A percentile compares a stretch with the other conserved stretches of the same genome.
Conservation (phyloP, 1,140 invertebrate genomes). For the Pentalonia nigronervosa region DNA sequence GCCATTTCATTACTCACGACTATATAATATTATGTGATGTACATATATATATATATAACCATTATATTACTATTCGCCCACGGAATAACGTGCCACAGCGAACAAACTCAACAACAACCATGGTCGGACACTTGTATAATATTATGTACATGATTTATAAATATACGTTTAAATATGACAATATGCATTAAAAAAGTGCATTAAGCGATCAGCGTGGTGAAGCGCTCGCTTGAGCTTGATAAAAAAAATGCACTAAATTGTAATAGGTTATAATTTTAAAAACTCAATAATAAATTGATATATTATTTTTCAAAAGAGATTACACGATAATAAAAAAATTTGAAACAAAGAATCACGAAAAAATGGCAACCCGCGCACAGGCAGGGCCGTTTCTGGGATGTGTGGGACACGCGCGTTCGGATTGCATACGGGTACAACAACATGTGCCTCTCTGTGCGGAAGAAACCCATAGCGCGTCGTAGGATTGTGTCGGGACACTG, state of each 20-base stretch:
- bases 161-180: background rate
- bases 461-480: slow-evolving; percentile 56
- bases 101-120: background rate
- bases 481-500: slow-evolving; percentile 54
- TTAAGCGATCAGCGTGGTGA: background rate
- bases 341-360: background rate
- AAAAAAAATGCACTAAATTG: background rate
- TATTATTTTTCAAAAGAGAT: background rate
- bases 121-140: background rate
- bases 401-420: slow-evolving; percentile 50
- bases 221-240: background rate
- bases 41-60: no score
- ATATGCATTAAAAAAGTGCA: background rate
- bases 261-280: background rate
- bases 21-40: no score
- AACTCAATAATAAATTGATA: background rate
- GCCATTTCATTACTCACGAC: no score
- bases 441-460: slow-evolving; percentile 57
- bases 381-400: slow-evolving; percentile 56
- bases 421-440: slow-evolving; percentile 51
- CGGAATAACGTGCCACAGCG: background rate
- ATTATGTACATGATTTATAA: no score
- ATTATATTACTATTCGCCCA: background rate
- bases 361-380: slow-evolving; percentile 54
- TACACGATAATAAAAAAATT: no score